Conservation (phyloP, 2,797 vertebrate genomes). For the Gouania willdenowi region DNA sequence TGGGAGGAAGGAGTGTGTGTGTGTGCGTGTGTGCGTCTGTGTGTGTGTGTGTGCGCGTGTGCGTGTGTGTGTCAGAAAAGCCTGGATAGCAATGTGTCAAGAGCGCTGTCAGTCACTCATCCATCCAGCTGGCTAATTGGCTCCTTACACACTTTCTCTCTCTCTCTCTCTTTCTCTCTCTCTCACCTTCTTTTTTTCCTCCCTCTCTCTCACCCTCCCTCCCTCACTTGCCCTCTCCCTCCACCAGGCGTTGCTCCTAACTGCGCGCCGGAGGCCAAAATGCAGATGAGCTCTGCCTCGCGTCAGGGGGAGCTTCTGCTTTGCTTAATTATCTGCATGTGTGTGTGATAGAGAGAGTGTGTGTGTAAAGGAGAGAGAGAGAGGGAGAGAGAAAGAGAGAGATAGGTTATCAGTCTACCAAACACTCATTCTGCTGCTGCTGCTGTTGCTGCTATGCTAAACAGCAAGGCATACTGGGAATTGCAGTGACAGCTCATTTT, state of each 20-base stretch:
- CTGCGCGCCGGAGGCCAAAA: conserved; percentile 99
- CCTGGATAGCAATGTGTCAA: conserved; percentile 81
- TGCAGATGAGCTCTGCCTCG: conserved; percentile 90
- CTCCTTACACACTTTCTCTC: conserved; percentile 88
- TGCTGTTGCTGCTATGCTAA: conserved; percentile 95
- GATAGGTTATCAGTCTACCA: conserved; percentile 87
- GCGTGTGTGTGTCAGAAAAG: conserved; percentile 69
- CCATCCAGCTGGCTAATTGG: conserved; percentile 99
- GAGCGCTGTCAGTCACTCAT: conserved; percentile 99
- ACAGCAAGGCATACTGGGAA: conserved; percentile 99
- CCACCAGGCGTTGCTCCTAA: conserved; percentile 99
- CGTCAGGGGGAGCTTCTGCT: conserved; percentile 86
- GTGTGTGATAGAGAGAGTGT: conserved; percentile 36
- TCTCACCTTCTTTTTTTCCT: conserved; percentile 24
- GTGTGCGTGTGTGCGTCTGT: conserved; percentile 16
- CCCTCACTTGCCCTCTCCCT: conserved; percentile 72
- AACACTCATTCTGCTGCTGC: conserved; percentile 66
- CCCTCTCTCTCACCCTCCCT: conserved; percentile 28
- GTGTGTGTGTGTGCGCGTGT: conserved; percentile 25
- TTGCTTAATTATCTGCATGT: conserved; percentile 99
- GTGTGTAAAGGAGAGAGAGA: conserved; percentile 6
- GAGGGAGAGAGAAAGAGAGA: conserved; percentile 33
- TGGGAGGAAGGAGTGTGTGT: conserved; percentile 18
- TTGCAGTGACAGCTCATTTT: conserved; percentile 99
- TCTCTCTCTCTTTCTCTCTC: conserved; percentile 23